A percentile compares a stretch with the other conserved stretches of the same genome.
These are phyloP conservation scores for Limnephilus rhombicus DNA, from an alignment of 2,888 invertebrate species.

Conservation along the genomic window DNA sequence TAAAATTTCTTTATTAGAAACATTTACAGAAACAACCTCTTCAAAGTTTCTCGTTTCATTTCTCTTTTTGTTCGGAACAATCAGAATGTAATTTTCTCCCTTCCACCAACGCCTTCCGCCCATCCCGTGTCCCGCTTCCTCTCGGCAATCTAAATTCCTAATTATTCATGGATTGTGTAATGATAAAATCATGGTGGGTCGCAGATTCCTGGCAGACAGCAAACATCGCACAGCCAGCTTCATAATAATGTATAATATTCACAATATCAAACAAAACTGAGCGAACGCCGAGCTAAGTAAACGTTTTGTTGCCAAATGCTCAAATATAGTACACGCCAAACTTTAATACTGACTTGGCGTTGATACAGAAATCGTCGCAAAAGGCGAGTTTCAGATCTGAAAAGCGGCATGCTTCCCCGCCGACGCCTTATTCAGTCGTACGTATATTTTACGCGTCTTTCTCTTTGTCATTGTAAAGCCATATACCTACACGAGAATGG, in stretches of 20 bases:
- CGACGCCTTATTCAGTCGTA: no score
- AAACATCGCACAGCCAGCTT: not conserved
- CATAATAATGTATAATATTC: not conserved
- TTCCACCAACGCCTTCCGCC: not conserved
- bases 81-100: not conserved
- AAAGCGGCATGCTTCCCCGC: no score
- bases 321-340: no score
- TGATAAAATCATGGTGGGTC: constrained; percentile 15
- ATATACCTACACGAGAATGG: no score
- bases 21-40: not conserved
- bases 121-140: not conserved
- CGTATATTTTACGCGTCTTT: no score
- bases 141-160: constrained; percentile 15
- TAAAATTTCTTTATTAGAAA: not conserved
- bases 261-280: not conserved
- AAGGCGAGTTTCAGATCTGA: no score
- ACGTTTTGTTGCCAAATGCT: no score
- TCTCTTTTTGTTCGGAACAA: not conserved
- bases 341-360: no score
- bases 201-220: constrained; percentile 12
- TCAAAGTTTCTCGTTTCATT: not conserved
- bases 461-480: no score
- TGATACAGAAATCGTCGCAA: no score
- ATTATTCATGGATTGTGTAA: constrained; percentile 29
- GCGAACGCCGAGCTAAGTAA: no score